A percentile compares a stretch with the other conserved stretches of the same genome.
Evolutionary conservation across 2,113 vertebrate genomes (phyloP).

Genomic region (Pardalotus punctatus): DNA sequence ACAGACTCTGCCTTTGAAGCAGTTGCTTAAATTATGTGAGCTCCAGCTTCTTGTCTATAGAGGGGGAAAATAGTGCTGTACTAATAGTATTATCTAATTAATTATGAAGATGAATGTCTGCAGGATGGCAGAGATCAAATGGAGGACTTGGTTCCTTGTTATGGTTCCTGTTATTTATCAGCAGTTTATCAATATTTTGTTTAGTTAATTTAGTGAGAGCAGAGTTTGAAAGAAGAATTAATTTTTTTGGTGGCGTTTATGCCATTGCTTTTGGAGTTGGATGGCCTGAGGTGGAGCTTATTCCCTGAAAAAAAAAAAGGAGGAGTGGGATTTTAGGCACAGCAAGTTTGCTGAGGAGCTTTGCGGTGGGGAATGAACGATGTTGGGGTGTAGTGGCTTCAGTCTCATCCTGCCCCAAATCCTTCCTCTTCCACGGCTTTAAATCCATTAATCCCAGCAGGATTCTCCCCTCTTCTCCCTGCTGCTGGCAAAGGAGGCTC

Average conservation of each 20-base stretch:
- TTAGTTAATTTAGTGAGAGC: background rate
- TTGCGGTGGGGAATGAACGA: background rate
- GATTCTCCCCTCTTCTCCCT: background rate
- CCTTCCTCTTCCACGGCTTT: rapidly evolving
- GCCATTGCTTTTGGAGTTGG: background rate
- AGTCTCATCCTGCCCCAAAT: background rate
- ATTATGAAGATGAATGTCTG: background rate
- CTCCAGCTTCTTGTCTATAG: background rate
- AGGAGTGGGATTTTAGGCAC: background rate
- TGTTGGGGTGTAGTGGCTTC: background rate
- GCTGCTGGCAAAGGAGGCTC: background rate
- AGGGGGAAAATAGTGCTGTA: background rate
- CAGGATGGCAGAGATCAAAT: background rate
- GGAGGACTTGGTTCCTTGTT: background rate
- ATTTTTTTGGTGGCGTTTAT: background rate
- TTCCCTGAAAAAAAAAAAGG: background rate
- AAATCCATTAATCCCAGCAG: background rate
- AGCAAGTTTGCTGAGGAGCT: background rate
- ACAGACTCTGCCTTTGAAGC: background rate
- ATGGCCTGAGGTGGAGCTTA: background rate
- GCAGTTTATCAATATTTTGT: background rate
- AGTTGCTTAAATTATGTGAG: background rate
- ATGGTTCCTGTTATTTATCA: background rate
- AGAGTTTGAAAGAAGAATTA: background rate
- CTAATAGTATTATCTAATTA: background rate